phyloP scores from a whole-genome alignment of 2,113 vertebrate genomes.

The Syrrhaptes paradoxus region DNA sequence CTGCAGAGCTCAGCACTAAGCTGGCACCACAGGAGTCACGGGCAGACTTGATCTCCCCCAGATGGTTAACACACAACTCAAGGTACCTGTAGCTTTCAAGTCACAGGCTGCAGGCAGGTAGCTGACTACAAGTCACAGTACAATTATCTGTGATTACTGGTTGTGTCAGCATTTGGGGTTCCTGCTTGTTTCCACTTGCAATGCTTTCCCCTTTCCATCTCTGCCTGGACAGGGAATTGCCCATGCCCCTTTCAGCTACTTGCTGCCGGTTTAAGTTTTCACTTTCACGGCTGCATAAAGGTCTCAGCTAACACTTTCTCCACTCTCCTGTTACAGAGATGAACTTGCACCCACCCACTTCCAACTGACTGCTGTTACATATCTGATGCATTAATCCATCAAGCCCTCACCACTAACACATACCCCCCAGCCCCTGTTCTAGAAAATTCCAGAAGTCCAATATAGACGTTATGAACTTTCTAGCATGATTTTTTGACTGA shows the following conservation, averaged over 20 bases:
- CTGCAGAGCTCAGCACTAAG: not conserved
- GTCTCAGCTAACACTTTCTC: not conserved
- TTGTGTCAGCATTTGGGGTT: not conserved
- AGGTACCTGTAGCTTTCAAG: not conserved
- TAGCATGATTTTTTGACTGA: not conserved
- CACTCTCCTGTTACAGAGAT: not conserved
- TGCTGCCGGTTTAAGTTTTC: not conserved
- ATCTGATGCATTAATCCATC: not conserved
- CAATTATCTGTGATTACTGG: not conserved
- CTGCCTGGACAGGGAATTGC: not conserved
- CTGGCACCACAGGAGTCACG: not conserved
- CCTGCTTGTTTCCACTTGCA: not conserved
- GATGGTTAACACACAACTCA: not conserved
- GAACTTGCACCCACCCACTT: not conserved
- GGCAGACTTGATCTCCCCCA: too few relatives aligned
- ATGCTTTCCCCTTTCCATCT: not conserved
- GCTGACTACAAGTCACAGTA: not conserved
- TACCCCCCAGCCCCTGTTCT: not conserved
- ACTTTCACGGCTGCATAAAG: not conserved
- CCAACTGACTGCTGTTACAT: not conserved
- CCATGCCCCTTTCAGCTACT: not conserved
- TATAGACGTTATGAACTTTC: not conserved
- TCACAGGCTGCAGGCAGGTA: not conserved
- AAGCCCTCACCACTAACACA: not conserved
- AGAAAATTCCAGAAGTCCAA: not conserved